phyloP scores from a whole-genome alignment of 53 echinoderm and acorn worm species.

The Actinopyga echinites region DNA sequence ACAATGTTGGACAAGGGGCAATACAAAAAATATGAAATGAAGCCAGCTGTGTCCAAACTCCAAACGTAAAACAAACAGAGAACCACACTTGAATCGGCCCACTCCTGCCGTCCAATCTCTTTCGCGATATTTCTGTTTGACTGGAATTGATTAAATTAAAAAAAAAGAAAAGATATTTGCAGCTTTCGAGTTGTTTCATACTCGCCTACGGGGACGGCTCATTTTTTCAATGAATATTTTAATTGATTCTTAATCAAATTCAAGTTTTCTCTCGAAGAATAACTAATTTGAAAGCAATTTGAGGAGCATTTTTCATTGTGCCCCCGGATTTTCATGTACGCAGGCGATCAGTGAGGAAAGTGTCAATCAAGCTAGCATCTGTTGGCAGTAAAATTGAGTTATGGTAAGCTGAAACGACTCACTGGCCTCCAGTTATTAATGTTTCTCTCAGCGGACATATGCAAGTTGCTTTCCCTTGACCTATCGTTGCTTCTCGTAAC shows the following conservation, averaged over 20 bases:
- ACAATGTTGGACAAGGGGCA: too few relatives aligned
- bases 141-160: too few relatives aligned
- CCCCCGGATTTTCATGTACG: constrained; percentile 3
- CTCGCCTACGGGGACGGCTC: constrained; percentile 5
- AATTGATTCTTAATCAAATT: constrained; percentile 19
- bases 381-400: neutral
- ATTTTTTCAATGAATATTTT: constrained; percentile 29
- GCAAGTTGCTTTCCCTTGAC: too few relatives aligned
- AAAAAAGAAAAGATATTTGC: too few relatives aligned
- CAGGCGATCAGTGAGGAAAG: constrained; percentile 16
- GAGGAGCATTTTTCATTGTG: neutral
- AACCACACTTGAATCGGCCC: too few relatives aligned
- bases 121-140: too few relatives aligned
- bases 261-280: neutral
- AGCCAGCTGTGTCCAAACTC: too few relatives aligned
- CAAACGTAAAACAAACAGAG: too few relatives aligned
- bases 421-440: neutral
- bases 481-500: too few relatives aligned
- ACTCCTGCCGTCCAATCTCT: too few relatives aligned
- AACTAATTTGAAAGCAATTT: constrained; percentile 4
- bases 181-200: neutral
- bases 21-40: too few relatives aligned
- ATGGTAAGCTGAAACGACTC: constrained; percentile 16
- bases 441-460: too few relatives aligned
- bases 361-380: constrained; percentile 21